phyloP scores from a whole-genome alignment of 2,888 invertebrate species.

The Drosophila rellima region DNA sequence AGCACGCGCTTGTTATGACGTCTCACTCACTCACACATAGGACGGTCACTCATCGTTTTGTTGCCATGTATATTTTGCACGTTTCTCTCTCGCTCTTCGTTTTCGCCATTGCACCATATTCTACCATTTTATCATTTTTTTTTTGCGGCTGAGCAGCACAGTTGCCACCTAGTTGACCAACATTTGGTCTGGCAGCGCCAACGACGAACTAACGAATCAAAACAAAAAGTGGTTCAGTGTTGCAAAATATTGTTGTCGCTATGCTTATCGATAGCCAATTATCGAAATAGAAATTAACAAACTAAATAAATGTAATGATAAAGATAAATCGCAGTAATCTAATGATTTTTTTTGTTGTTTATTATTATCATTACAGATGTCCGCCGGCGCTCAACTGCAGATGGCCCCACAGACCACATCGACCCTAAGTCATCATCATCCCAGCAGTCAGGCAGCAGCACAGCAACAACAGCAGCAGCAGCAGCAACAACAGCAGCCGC shows the following conservation, averaged over 20 bases:
- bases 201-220: slow-evolving; percentile 70
- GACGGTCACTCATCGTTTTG: slow-evolving; percentile 28
- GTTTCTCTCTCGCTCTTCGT: slow-evolving; percentile 48
- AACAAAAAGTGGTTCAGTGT: slow-evolving; percentile 64
- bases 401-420: slow-evolving; percentile 97
- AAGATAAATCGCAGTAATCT: not conserved
- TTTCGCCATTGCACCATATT: slow-evolving; percentile 48
- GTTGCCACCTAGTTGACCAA: slow-evolving; percentile 64
- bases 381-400: slow-evolving; percentile 98
- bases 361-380: slow-evolving; percentile 89
- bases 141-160: slow-evolving; percentile 36
- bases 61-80: slow-evolving; percentile 62
- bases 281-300: not conserved
- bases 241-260: slow-evolving; percentile 39
- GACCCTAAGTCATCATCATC: slow-evolving; percentile 85
- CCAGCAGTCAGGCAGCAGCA: slow-evolving; percentile 76
- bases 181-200: slow-evolving; percentile 48
- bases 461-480: slow-evolving; percentile 82
- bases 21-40: slow-evolving; percentile 55
- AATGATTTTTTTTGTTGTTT: slow-evolving; percentile 27
- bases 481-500: slow-evolving; percentile 67
- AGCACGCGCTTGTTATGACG: slow-evolving; percentile 57
- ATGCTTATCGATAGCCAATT: slow-evolving; percentile 38
- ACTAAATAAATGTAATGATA: not conserved
- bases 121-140: slow-evolving; percentile 28